Conservation (phyloP, 2,888 invertebrate genomes). For the Caenorhabditis panamensis region DNA sequence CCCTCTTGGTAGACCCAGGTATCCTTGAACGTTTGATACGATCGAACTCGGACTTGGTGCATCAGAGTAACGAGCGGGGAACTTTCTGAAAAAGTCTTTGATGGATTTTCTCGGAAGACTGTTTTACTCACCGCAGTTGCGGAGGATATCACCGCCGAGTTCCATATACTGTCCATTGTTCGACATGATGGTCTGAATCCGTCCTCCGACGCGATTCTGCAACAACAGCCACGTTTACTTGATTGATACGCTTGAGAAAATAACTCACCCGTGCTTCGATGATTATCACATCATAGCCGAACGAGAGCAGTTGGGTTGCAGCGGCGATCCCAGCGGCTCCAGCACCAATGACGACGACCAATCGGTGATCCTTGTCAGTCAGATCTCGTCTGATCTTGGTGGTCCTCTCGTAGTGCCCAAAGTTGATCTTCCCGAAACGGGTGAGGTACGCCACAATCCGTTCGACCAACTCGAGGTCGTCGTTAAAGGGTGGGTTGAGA, state of each 20-base stretch:
- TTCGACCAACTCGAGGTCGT: slow-evolving; percentile 23
- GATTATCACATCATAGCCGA: slow-evolving; percentile 79
- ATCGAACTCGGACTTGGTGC: slow-evolving; percentile 95
- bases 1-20: slow-evolving; percentile 82
- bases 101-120: too few relatives aligned
- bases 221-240: background rate
- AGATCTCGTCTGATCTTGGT: background rate
- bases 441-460: slow-evolving; percentile 93
- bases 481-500: slow-evolving; percentile 88
- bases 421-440: slow-evolving; percentile 96
- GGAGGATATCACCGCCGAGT: slow-evolving; percentile 34
- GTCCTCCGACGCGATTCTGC: slow-evolving; percentile 92
- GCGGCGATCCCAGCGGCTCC: slow-evolving; percentile 80
- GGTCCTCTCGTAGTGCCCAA: slow-evolving; percentile 88
- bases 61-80: slow-evolving; percentile 89
- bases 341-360: slow-evolving; percentile 79
- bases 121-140: slow-evolving; percentile 4
- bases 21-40: slow-evolving; percentile 89
- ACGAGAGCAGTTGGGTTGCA: slow-evolving; percentile 74
- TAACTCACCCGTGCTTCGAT: slow-evolving; percentile 74
- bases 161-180: slow-evolving; percentile 28
- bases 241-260: too few relatives aligned
- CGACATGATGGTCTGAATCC: slow-evolving; percentile 91
- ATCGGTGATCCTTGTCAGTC: background rate
- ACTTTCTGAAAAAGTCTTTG: slow-evolving; percentile 6